phyloP scores from a whole-genome alignment of 1,140 invertebrate species.

The Leptopilina clavipes region DNA sequence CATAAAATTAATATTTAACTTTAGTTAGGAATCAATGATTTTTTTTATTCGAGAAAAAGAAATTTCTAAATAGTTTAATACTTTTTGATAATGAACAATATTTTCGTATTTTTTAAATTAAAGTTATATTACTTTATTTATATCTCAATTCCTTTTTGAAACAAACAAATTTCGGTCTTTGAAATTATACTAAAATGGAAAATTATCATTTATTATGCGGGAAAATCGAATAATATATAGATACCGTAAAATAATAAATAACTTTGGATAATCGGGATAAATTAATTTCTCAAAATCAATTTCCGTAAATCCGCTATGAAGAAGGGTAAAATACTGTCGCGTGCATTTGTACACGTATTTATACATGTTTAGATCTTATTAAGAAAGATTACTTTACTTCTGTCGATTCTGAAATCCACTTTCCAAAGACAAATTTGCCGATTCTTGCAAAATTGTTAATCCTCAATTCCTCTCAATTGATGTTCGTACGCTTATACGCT shows the following conservation, averaged over 20 bases:
- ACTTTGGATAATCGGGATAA: slow-evolving; percentile 55
- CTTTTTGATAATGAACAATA: no score
- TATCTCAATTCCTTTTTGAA: no score
- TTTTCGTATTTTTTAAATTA: no score
- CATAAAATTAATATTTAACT: no score
- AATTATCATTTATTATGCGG: no score
- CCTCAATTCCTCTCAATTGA: slow-evolving; percentile 71
- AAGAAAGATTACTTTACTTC: slow-evolving; percentile 47
- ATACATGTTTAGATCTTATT: slow-evolving; percentile 29
- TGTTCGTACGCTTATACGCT: slow-evolving; percentile 47
- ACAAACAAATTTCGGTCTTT: no score
- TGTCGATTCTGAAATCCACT: slow-evolving; percentile 49
- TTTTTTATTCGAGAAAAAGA: no score
- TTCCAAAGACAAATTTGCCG: slow-evolving; percentile 66
- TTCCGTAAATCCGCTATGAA: slow-evolving; percentile 47
- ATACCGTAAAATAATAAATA: slow-evolving; percentile 46
- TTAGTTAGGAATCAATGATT: no score
- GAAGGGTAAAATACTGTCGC: slow-evolving; percentile 59
- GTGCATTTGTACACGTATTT: slow-evolving; percentile 43
- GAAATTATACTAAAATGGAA: no score
- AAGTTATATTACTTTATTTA: no score
- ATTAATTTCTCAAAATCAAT: slow-evolving; percentile 64
- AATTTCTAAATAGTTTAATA: no score
- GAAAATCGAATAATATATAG: background rate
- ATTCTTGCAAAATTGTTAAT: slow-evolving; percentile 75